phyloP scores from a whole-genome alignment of 2,888 invertebrate genomes.

The Dioctria rufipes region DNA sequence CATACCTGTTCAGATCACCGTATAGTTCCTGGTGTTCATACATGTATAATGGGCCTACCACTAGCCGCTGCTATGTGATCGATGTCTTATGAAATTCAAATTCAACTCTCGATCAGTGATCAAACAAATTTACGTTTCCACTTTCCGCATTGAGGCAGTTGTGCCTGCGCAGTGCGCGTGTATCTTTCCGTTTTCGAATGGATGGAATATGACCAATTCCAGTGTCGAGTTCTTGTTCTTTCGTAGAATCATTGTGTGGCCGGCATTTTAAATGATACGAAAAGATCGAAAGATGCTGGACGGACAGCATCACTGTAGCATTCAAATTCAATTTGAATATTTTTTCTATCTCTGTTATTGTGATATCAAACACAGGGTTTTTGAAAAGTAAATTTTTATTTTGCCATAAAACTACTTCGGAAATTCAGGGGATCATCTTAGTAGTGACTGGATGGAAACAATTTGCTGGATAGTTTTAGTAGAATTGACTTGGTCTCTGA shows the following conservation, averaged over 20 bases:
- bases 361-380: background rate
- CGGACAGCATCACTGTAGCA: conserved; percentile 5
- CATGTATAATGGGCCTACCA: too few species aligned
- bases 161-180: conserved; percentile 3
- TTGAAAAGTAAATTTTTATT: conserved; percentile 27
- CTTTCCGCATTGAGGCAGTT: conserved; percentile 37
- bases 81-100: conserved; percentile 52
- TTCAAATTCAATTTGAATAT: conserved; percentile 47
- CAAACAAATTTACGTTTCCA: conserved; percentile 49
- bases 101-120: conserved; percentile 47
- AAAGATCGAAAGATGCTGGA: conserved; percentile 40
- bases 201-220: background rate
- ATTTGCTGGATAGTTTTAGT: background rate
- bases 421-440: conserved; percentile 1
- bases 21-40: background rate
- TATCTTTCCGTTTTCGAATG: conserved; percentile 36
- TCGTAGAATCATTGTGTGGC: conserved; percentile 37
- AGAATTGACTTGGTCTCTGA: background rate
- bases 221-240: conserved; percentile 26
- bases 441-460: conserved; percentile 6
- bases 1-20: conserved; percentile 12
- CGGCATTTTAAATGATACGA: conserved; percentile 32
- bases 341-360: conserved; percentile 7
- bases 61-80: conserved; percentile 8
- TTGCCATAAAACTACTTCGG: conserved; percentile 23